Evolutionary conservation across 2,888 invertebrate species (phyloP).

Genomic region (Zootermopsis nevadensis): DNA sequence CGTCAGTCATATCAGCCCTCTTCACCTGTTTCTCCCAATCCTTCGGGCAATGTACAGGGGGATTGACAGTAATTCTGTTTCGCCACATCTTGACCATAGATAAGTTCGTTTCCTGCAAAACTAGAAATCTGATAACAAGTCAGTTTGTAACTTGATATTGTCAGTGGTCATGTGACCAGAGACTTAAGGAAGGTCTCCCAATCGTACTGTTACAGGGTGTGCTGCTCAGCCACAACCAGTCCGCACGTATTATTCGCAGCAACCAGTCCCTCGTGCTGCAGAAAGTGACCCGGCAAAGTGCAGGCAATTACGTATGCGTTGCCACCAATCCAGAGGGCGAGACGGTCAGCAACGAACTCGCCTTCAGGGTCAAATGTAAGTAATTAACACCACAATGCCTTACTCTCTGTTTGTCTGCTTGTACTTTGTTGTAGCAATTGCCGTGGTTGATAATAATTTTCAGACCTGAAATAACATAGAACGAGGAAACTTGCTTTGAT

Average conservation of each 20-base stretch:
- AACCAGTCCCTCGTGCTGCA: constrained; percentile 93
- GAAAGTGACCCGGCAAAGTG: constrained; percentile 86
- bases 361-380: constrained; percentile 90
- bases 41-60: background rate
- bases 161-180: no score
- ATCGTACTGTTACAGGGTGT: constrained; percentile 71
- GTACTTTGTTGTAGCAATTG: no score
- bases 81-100: background rate
- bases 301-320: constrained; percentile 88
- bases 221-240: constrained; percentile 84
- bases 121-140: no score
- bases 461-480: no score
- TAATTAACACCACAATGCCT: constrained; percentile 57
- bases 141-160: no score
- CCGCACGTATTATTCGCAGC: constrained; percentile 88
- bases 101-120: no score
- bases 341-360: constrained; percentile 86
- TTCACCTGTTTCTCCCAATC: background rate
- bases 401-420: no score
- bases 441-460: no score
- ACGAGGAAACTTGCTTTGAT: no score
- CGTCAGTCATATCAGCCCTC: background rate
- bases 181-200: no score
- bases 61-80: background rate
- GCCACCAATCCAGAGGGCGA: constrained; percentile 90